Base-by-base conservation (phyloP, 2,888 invertebrate species). In the Plebejus melissa region DNA sequence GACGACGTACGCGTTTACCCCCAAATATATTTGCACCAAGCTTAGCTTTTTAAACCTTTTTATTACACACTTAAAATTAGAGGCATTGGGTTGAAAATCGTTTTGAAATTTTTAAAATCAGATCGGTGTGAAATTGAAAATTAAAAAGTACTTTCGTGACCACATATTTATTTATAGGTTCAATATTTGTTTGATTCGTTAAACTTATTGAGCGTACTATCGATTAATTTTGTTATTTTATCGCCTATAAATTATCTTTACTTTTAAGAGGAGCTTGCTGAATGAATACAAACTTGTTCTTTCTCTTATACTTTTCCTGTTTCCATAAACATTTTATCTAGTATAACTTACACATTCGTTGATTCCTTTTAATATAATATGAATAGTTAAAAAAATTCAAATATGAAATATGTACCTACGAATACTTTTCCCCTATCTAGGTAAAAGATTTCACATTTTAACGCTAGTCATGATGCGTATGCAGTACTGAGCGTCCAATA, bases 41-140 rank as follows among this genome's bases (percentile, higher is more conserved):
- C 32, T 65, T 65, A 36, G 65, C 65, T 77, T 85, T 83, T 87
- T 50, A 50, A 72, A 50, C 16, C 32, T 72, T 50, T 72, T 54
- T 72, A 36, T 9, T 32, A 28, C 11, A 32, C 32, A 32, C 65
- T 65, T 65, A 65, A 32, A 65, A 16, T 65, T 36, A 65, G 13
- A 65, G 32, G 32, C 11, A 65, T 32, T 65, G 0, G 72, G 54
- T 72, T 16, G 72, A 72, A 72, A 54, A 60, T 32, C 1, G 72
- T 32, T 28, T 50, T 1, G 2, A 4, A 22, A 22, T 46, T 71
- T 11, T 46, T 46, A 71, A 71, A 22, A 11, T 54, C 28, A 36
- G 91, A 90, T 88, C 87, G 83, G 90, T 91, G 90, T 91, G 90
- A 93, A 92, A 92, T 92, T 90, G 87, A 88, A 88, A 87, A 88